Evolutionary conservation across 92 coral and sea anemone species (phyloP).

Genomic region (Phymanthus crucifer): DNA sequence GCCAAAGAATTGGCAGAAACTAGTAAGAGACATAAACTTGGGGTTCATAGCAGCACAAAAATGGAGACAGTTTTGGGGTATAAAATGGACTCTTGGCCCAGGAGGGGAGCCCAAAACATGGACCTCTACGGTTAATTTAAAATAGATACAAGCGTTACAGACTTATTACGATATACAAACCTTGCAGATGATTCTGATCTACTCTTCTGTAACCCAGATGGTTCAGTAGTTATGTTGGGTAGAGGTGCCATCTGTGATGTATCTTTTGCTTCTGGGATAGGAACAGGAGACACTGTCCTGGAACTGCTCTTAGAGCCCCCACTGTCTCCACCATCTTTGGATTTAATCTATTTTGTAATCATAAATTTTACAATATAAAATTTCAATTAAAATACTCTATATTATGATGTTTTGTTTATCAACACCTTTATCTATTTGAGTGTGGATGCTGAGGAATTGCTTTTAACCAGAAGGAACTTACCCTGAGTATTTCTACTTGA

Average conservation of each 20-base stretch:
- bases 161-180: constrained; percentile 1
- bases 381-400: not conserved
- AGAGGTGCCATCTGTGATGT: constrained; percentile 45
- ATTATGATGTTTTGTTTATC: too few relatives aligned
- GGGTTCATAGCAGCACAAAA: too few relatives aligned
- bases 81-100: too few relatives aligned
- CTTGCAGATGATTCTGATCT: constrained; percentile 46
- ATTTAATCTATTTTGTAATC: constrained; percentile 57
- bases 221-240: constrained; percentile 62
- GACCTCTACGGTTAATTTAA: too few relatives aligned
- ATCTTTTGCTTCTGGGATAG: constrained; percentile 45
- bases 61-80: too few relatives aligned
- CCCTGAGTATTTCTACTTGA: constrained; percentile 93
- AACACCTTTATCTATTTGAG: too few relatives aligned
- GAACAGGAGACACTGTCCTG: constrained; percentile 51
- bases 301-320: constrained; percentile 53
- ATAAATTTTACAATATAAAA: not conserved
- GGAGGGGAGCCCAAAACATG: too few relatives aligned
- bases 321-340: constrained; percentile 50
- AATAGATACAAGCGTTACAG: too few relatives aligned
- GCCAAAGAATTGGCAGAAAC: too few relatives aligned
- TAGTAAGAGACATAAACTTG: too few relatives aligned
- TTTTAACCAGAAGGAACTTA: constrained; percentile 43
- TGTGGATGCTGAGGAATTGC: not conserved
- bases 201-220: constrained; percentile 54